phyloP scores from a whole-genome alignment of 2,888 invertebrate genomes.

The Heteropelma amictum region DNA sequence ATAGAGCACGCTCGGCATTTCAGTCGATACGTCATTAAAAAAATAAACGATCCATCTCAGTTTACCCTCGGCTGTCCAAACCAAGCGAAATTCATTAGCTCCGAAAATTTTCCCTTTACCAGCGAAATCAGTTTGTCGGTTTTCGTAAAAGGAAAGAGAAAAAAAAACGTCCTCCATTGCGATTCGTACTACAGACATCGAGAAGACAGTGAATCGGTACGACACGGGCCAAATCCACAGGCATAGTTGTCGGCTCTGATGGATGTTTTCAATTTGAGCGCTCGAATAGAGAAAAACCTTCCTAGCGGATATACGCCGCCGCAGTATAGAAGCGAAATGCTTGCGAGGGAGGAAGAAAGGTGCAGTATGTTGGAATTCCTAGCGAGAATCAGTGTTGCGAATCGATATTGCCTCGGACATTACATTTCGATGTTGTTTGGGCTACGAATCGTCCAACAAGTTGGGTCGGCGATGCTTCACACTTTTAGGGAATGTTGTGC shows the following conservation, averaged over 20 bases:
- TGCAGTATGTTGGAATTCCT: slow-evolving; percentile 10
- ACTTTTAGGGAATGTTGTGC: slow-evolving; percentile 28
- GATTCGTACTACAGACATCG: neutral
- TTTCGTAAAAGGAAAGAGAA: neutral
- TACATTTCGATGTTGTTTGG: neutral
- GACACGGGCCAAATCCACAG: slow-evolving; percentile 15
- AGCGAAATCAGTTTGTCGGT: neutral
- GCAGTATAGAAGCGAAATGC: slow-evolving; percentile 5
- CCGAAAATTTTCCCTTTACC: neutral
- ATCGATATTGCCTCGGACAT: slow-evolving; percentile 33
- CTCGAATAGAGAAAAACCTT: slow-evolving; percentile 37
- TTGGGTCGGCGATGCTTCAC: slow-evolving; percentile 24
- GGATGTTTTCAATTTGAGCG: slow-evolving; percentile 64
- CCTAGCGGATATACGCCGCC: slow-evolving; percentile 30
- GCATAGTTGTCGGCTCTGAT: slow-evolving; percentile 55
- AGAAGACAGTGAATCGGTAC: neutral
- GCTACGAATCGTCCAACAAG: slow-evolving; percentile 1
- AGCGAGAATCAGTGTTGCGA: slow-evolving; percentile 33
- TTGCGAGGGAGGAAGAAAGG: neutral
- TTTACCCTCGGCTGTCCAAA: neutral
- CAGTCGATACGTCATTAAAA: neutral
- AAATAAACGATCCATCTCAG: neutral
- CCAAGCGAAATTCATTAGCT: neutral
- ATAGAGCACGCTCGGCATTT: neutral
- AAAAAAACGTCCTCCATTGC: neutral